phyloP scores from a whole-genome alignment of 2,113 vertebrate species.

The Ictalurus furcatus region DNA sequence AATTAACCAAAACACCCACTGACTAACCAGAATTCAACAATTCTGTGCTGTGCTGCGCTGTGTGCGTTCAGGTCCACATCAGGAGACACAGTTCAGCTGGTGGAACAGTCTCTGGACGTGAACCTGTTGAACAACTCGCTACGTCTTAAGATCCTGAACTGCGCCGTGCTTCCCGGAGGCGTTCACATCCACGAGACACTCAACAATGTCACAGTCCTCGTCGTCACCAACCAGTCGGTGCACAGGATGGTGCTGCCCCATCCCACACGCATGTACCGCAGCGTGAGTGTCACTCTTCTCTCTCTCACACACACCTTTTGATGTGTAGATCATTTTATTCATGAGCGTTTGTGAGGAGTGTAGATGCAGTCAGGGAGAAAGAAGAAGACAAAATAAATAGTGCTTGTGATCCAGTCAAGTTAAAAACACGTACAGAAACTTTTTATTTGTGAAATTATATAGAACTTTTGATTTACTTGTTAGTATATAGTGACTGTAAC shows the following conservation, averaged over 20 bases:
- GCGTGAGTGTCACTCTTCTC: constrained; percentile 75
- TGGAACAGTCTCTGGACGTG: constrained; percentile 87
- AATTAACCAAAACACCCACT: background rate
- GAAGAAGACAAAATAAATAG: background rate
- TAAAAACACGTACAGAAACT: background rate
- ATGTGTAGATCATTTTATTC: no score
- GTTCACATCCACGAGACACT: constrained; percentile 85
- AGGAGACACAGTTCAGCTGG: constrained; percentile 81
- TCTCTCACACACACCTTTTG: background rate
- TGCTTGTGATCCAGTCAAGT: no score
- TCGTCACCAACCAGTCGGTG: constrained; percentile 84
- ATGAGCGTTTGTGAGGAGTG: background rate
- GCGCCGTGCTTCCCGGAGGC: constrained; percentile 81
- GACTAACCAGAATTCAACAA: background rate
- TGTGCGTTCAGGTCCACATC: constrained; percentile 77
- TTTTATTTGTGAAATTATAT: no score
- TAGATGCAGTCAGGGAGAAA: background rate
- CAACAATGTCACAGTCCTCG: constrained; percentile 81
- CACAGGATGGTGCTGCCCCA: constrained; percentile 88
- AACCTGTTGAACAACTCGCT: constrained; percentile 86
- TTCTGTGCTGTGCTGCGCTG: background rate
- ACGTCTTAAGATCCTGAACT: constrained; percentile 79
- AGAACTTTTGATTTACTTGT: no score
- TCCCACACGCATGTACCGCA: constrained; percentile 85
- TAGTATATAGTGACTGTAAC: background rate